Percentiles rank a stretch among this genome's conserved stretches.
Evolutionary conservation across 1,140 invertebrate genomes (phyloP).

Genomic region (Drosophila arawakana): DNA sequence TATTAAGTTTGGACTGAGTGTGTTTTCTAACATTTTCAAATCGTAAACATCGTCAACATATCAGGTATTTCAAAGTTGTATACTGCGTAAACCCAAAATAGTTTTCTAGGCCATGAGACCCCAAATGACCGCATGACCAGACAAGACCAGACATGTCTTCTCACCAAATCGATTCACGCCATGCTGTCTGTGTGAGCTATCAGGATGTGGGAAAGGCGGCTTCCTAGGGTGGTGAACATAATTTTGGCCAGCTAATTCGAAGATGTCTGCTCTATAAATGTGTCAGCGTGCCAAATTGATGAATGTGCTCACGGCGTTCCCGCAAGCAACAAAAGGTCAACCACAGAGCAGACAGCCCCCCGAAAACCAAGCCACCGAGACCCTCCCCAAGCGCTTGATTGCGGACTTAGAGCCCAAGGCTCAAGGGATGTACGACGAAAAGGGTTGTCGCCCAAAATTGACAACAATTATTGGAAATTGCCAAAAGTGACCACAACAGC

Average conservation of each 20-base stretch:
- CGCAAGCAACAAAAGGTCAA: slow-evolving; percentile 36
- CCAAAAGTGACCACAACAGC: slow-evolving; percentile 78
- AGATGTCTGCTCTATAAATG: slow-evolving; percentile 63
- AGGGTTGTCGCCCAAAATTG: slow-evolving; percentile 58
- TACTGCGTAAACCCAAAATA: neutral
- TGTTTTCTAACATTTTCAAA: too few relatives aligned
- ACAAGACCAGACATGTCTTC: slow-evolving; percentile 26
- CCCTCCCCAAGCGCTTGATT: neutral
- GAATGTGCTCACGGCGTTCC: slow-evolving; percentile 32
- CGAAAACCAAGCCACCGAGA: neutral
- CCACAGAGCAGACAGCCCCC: slow-evolving; percentile 8
- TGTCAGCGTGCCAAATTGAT: slow-evolving; percentile 75
- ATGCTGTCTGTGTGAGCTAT: neutral
- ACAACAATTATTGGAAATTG: slow-evolving; percentile 75
- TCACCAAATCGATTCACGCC: slow-evolving; percentile 15
- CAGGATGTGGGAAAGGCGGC: neutral
- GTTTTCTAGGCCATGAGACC: slow-evolving; percentile 10
- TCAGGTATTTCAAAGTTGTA: neutral
- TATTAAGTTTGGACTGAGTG: too few relatives aligned
- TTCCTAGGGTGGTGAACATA: slow-evolving; percentile 23
- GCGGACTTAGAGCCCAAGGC: slow-evolving; percentile 38
- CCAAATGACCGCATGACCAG: neutral
- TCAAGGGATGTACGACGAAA: slow-evolving; percentile 29
- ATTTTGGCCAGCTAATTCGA: slow-evolving; percentile 60
- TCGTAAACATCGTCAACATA: too few relatives aligned